These are phyloP conservation scores for Trichoplusia ni DNA, from an alignment of 1,140 invertebrate species.

Conservation along the genomic window DNA sequence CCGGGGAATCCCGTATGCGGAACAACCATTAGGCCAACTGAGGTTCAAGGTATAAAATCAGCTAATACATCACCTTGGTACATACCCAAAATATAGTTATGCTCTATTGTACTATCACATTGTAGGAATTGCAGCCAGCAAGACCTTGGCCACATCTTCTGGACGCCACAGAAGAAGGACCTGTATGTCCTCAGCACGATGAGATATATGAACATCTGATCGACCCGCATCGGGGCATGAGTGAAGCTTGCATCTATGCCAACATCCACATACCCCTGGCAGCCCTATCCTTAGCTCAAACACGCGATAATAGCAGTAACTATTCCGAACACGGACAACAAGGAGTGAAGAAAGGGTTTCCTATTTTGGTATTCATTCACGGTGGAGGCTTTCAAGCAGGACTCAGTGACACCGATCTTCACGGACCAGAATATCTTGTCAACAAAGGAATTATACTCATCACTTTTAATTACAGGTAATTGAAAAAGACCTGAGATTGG, in stretches of 20 bases:
- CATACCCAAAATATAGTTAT: too few relatives aligned
- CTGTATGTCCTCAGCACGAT: slow-evolving; percentile 78
- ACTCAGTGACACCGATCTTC: slow-evolving; percentile 78
- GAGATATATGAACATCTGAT: slow-evolving; percentile 51
- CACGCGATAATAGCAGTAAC: neutral
- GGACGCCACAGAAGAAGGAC: slow-evolving; percentile 82
- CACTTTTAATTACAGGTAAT: slow-evolving; percentile 85
- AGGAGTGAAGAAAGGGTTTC: slow-evolving; percentile 70
- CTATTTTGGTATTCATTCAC: slow-evolving; percentile 86
- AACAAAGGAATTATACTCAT: slow-evolving; percentile 85
- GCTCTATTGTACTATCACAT: neutral
- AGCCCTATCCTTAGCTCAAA: slow-evolving; percentile 28
- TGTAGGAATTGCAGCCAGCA: slow-evolving; percentile 82
- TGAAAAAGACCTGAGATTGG: neutral
- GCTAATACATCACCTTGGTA: too few relatives aligned
- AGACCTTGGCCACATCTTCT: slow-evolving; percentile 81
- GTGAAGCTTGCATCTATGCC: slow-evolving; percentile 64
- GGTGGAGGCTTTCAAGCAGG: slow-evolving; percentile 87
- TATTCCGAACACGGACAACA: neutral
- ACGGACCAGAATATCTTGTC: slow-evolving; percentile 85
- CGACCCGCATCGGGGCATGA: slow-evolving; percentile 41
- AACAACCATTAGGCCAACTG: slow-evolving; percentile 49
- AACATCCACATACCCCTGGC: slow-evolving; percentile 61
- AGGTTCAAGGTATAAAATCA: slow-evolving; percentile 42
- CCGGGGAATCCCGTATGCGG: slow-evolving; percentile 51